These are phyloP conservation scores for Drosophila aff. DNA, from an alignment of 1,140 invertebrate species.

Conservation along the genomic window DNA sequence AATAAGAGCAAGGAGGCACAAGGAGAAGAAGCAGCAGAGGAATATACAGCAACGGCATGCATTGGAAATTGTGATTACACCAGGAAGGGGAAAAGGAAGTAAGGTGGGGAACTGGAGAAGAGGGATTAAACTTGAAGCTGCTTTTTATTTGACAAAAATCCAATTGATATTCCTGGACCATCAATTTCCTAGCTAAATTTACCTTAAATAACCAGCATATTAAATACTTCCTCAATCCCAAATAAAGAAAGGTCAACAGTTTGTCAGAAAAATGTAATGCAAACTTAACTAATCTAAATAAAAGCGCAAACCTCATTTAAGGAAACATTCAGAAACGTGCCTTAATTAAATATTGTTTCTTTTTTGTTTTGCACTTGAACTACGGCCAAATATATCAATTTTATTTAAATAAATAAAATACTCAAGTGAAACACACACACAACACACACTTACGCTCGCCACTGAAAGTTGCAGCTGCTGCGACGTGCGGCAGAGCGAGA, in stretches of 20 bases:
- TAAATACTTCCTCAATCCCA: conserved; percentile 1
- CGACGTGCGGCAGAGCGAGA: conserved; percentile 57
- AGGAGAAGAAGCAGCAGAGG: conserved; percentile 45
- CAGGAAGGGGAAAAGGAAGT: conserved; percentile 10
- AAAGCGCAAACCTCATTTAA: neutral
- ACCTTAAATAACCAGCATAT: neutral
- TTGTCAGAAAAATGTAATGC: neutral
- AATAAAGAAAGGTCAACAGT: conserved; percentile 39
- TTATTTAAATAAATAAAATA: conserved; percentile 80
- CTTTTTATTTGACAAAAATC: conserved; percentile 5
- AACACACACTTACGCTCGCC: conserved; percentile 24
- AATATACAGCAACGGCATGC: conserved; percentile 64
- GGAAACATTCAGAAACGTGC: neutral
- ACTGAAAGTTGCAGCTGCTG: conserved; percentile 45
- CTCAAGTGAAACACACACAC: conserved; percentile 57
- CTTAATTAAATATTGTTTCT: conserved; percentile 10
- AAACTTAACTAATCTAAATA: neutral
- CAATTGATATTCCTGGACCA: neutral
- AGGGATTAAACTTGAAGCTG: neutral
- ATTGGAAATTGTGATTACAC: conserved; percentile 35
- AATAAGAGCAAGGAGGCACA: conserved; percentile 1
- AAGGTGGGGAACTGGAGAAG: conserved; percentile 7
- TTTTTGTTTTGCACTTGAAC: conserved; percentile 60
- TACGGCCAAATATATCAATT: conserved; percentile 58
- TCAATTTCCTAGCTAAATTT: too few species aligned